Base-by-base conservation (phyloP, 2,888 invertebrate species). In the Neoascia interrupta region DNA sequence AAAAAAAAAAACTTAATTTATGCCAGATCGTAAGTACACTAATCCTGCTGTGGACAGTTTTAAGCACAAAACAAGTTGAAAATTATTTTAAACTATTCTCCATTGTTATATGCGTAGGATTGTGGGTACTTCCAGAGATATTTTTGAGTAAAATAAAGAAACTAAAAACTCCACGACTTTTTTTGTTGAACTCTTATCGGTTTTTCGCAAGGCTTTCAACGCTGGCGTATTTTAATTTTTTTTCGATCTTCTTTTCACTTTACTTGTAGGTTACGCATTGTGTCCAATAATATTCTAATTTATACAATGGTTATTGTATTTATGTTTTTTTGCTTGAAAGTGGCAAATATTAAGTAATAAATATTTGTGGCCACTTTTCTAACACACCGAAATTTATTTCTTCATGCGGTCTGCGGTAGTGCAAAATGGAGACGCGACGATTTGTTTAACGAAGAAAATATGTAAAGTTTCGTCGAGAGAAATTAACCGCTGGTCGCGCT, bases 341-440 rank as follows among this genome's bases (percentile, higher is more conserved):
- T 49, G 31, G 5, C 36, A 73, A 66, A 73, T 61, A 56, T 61
- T 43, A 13, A 64, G 21, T 66, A 49, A 66, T 56, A 61, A 73
- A 61, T 73, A 73, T 73, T 79, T 73, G 49, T 54, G 54, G 66
- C 41, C 54, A 79, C 66, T 73, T 72, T 69, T 66, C 58, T 28
- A 54, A 53, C 72, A 72, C 70, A 37, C 63, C 53, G 68, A 61
- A 45, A 26, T 61, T 73, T 79, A 79, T 80, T 82, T n/a, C n/a
- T n/a, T 82, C 82, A 83, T 82, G 83, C 82, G 83, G 84, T 82
- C 76, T 73, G 39, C 73, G 75, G 53, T 79, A 82, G 70, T 82
- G 84, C 83, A 84, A 84, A 84, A 84, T 84, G 84, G 84, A 84
- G 84, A 84, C 82, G 82, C 84, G 83, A 72, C 81, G 82, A 83